Percentiles rank a stretch among this genome's conserved stretches.
Conservation (phyloP, 2,797 vertebrate species). For the Sebastes steindachneri region DNA sequence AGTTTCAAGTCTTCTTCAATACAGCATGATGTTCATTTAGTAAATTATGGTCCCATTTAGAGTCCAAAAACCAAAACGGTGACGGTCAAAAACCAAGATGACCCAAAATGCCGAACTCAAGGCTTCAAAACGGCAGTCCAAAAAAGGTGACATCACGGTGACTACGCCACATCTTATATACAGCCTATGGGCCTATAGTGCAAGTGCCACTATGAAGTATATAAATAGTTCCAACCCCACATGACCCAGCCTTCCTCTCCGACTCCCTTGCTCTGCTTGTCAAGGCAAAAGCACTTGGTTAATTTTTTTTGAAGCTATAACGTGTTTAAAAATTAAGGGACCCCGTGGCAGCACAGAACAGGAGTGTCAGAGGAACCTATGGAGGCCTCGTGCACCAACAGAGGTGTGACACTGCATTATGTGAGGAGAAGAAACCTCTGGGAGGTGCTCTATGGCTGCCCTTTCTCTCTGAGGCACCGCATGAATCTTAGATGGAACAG, state of each 20-base stretch:
- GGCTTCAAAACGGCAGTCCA: too few relatives aligned
- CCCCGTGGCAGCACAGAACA: slow-evolving; percentile 22
- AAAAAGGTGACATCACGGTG: too few relatives aligned
- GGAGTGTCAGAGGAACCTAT: slow-evolving; percentile 38
- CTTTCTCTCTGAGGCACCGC: slow-evolving; percentile 65
- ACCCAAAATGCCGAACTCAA: too few relatives aligned
- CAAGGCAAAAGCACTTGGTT: slow-evolving; percentile 31
- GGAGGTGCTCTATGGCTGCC: slow-evolving; percentile 77
- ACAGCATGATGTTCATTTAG: too few relatives aligned
- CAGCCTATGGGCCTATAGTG: neutral
- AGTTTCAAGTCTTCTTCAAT: too few relatives aligned
- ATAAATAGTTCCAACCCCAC: slow-evolving; percentile 51
- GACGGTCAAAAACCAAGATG: too few relatives aligned
- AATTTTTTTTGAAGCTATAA: slow-evolving; percentile 53
- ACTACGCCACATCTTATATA: too few relatives aligned
- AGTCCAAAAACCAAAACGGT: too few relatives aligned
- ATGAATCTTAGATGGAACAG: slow-evolving; percentile 76
- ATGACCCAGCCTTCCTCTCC: neutral
- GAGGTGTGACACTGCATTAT: slow-evolving; percentile 68
- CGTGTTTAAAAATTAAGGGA: slow-evolving; percentile 65
- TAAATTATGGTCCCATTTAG: too few relatives aligned
- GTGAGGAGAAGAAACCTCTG: slow-evolving; percentile 49
- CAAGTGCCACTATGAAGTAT: slow-evolving; percentile 27
- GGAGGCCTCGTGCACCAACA: slow-evolving; percentile 22
- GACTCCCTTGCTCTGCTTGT: slow-evolving; percentile 22